A percentile compares a stretch with the other conserved stretches of the same genome.
These are phyloP conservation scores for Graptemys geographica DNA, from an alignment of 2,797 vertebrate genomes.

Conservation along the genomic window DNA sequence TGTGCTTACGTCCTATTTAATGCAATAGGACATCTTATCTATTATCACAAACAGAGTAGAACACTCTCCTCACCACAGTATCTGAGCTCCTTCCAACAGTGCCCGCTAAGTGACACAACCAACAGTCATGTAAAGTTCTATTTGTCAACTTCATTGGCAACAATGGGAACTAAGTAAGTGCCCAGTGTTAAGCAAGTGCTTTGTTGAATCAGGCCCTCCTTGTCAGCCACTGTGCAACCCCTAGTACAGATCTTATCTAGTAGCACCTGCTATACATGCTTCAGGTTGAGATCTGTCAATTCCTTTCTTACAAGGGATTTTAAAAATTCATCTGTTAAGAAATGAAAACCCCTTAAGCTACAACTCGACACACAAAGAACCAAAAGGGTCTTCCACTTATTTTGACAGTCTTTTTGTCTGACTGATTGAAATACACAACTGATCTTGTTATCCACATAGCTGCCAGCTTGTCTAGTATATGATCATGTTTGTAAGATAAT, in stretches of 20 bases:
- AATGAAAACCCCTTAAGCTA: not conserved
- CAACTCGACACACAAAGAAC: not conserved
- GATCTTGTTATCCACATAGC: not conserved
- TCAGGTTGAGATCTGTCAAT: slow-evolving; percentile 37
- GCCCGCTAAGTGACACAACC: not conserved
- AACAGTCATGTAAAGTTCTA: not conserved
- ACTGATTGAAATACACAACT: not conserved
- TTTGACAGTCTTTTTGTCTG: not conserved
- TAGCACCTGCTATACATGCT: slow-evolving; percentile 43
- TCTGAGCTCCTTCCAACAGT: not conserved
- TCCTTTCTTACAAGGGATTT: not conserved
- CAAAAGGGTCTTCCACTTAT: not conserved
- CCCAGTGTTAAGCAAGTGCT: not conserved
- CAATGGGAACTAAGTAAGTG: not conserved
- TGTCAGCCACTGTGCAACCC: slow-evolving; percentile 43
- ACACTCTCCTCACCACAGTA: too few relatives aligned
- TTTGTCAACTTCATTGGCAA: not conserved
- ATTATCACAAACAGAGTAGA: not conserved
- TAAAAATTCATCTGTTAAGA: not conserved
- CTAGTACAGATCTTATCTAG: slow-evolving; percentile 59
- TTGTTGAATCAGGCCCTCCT: not conserved
- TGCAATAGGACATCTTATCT: slow-evolving; percentile 39
- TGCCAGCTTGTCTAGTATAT: not conserved
- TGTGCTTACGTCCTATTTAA: slow-evolving; percentile 38
- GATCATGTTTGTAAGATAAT: not conserved